Base-by-base conservation (phyloP, 2,113 vertebrate species). In the Peromyscus leucopus region DNA sequence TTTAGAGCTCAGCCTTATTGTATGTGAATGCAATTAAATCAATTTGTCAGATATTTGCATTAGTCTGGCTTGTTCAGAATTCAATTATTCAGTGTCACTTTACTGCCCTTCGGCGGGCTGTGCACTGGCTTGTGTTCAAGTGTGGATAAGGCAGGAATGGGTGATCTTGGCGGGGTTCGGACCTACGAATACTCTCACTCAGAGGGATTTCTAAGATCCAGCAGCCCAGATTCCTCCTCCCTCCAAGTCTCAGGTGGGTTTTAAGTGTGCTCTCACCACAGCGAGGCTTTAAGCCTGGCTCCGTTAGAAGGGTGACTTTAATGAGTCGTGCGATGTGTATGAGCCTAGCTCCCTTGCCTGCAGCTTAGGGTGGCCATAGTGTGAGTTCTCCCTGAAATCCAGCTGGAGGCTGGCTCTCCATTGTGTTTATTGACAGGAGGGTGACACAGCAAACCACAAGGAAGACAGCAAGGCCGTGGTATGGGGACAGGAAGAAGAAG, bases 1-100 rank as follows among this genome's bases (percentile, higher is more conserved):
- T 99, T 99, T 98, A 99, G 98, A 99, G 99, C 99, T 98, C 97
- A 98, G 99, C 98, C 99, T 99, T 99, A 99, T 99, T 99, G 99
- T 99, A 99, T 98, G 98, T 99, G 99, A 99, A 99, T 80, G 98
- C 99, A 99, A 99, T 99, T 99, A 98, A 99, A 99, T 99, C 99
- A 99, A 99, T 99, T 99, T 99, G 98, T 99, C 98, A 98, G 98
- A 98, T 98, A 99, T 99, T 99, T 99, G 98, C 98, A 99, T 99
- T 98, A 97, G 98, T 98, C 98, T 97, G 96, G 97, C 98, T 99
- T 98, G 98, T 98, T 98, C 98, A 96, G 98, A 98, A 99, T 98
- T 99, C 98, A 99, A 99, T 98, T 99, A 98, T 98, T 98, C 98
- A 97, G 98, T 98, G 98, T 98, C 98, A 98, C 98, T 98, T 98